A percentile compares a stretch with the other conserved stretches of the same genome.
phyloP scores from a whole-genome alignment of 2,797 vertebrate genomes.

The Amphiprion clarkii region DNA sequence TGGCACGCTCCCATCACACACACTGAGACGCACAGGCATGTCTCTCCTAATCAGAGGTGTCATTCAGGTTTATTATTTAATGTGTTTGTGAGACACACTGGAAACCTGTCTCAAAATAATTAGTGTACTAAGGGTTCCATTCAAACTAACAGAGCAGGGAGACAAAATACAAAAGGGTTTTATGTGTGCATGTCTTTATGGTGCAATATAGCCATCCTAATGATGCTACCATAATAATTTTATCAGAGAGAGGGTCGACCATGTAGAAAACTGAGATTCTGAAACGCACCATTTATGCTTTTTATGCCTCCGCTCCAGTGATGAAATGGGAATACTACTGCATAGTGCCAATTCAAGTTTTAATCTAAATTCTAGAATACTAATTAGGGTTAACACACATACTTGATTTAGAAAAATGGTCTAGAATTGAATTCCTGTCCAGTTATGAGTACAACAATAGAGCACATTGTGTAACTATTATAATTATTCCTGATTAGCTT shows the following conservation, averaged over 20 bases:
- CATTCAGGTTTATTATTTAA: slow-evolving; percentile 15
- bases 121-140: not conserved
- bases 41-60: slow-evolving; percentile 16
- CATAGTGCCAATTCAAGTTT: no score
- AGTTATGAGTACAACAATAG: no score
- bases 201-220: not conserved
- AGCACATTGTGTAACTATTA: no score
- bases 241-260: not conserved
- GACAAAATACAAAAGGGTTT: not conserved
- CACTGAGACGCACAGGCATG: not conserved
- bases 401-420: no score
- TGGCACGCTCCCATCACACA: slow-evolving; percentile 11
- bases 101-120: not conserved
- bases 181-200: not conserved
- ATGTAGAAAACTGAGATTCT: not conserved
- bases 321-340: no score
- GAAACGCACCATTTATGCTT: not conserved
- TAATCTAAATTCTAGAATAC: no score
- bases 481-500: no score
- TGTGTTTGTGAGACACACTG: slow-evolving; percentile 1
- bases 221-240: not conserved
- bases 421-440: no score
- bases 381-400: no score
- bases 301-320: no score
- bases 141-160: not conserved